phyloP scores from a whole-genome alignment of 2,113 vertebrate species.

The Lethenteron reissneri region DNA sequence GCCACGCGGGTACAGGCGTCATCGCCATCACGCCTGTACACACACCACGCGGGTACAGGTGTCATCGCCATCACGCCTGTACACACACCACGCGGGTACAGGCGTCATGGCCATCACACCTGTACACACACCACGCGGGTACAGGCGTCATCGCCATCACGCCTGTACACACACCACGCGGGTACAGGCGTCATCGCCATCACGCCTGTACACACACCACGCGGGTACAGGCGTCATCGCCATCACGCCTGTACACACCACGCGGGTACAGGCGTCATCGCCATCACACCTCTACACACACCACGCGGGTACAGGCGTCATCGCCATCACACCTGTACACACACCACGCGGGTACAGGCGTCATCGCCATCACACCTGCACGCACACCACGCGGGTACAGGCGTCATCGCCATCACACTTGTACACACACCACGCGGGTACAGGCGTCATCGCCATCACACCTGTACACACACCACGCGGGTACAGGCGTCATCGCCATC shows the following conservation, averaged over 20 bases:
- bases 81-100: conserved; percentile 30
- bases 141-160: too few relatives aligned
- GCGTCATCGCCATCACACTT: not conserved
- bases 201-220: too few relatives aligned
- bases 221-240: too few relatives aligned
- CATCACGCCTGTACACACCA: too few relatives aligned
- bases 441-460: too few relatives aligned
- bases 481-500: conserved; percentile 16
- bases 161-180: conserved; percentile 12
- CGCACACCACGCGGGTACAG: conserved; percentile 30
- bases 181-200: too few relatives aligned
- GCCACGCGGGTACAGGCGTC: conserved; percentile 30
- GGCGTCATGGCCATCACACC: not conserved
- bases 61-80: too few relatives aligned
- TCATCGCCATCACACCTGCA: too few relatives aligned
- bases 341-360: too few relatives aligned
- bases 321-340: not conserved
- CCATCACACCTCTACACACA: too few relatives aligned
- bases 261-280: too few relatives aligned
- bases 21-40: not conserved
- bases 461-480: conserved; percentile 22
- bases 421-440: not conserved
- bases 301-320: conserved; percentile 24
- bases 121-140: not conserved
- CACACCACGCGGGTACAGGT: not conserved